Base-by-base conservation (phyloP, 1,140 invertebrate species). In the Drosophila ambigua region DNA sequence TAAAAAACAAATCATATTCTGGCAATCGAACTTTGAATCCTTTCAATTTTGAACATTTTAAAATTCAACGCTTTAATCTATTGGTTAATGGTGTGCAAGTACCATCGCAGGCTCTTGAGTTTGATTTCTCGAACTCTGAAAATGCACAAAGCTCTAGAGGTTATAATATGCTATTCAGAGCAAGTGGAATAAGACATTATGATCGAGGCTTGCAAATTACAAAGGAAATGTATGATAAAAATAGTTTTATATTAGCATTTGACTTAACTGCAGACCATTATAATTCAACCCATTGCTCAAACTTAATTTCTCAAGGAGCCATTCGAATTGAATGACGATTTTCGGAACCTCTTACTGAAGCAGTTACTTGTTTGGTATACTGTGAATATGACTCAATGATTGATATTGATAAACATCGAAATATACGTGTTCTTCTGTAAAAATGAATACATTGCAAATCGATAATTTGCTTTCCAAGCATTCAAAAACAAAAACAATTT, bases 171-270 rank as follows among this genome's bases (percentile, higher is more conserved):
- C 6, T 48, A 23, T 26, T 60, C 7, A 57, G 6, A 41, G 2
- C 16, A 4, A 43, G 13, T 41, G 57, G n/a, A 49, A 60, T 59
- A 49, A 49, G 39, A 48, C 31, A 60, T 49, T 60, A 48, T 15
- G 31, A 55, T 35, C 9, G 45, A 24, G 57, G 57, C 2, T 31
- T 59, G 7, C 44, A 59, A 59, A 48, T 48, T 5, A 35, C 44
- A 31, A 46, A 39, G n/a, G 39, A 55, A 39, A 41, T 49, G 16
- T 60, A 49, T 48, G 20, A 49, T 49, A 39, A 9, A 35, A 49
- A 49, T 4, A 24, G 28, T 60, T 49, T 60, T 35, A 49, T 49
- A 60, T 49, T 39, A 49, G 28, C 16, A 16, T 49, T 49, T 49
- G 57, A 26, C 28, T 15, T 31, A 59, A 59, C 16, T 31, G 28